phyloP scores from a whole-genome alignment of 1,140 invertebrate species.

The Drosophila elegans region DNA sequence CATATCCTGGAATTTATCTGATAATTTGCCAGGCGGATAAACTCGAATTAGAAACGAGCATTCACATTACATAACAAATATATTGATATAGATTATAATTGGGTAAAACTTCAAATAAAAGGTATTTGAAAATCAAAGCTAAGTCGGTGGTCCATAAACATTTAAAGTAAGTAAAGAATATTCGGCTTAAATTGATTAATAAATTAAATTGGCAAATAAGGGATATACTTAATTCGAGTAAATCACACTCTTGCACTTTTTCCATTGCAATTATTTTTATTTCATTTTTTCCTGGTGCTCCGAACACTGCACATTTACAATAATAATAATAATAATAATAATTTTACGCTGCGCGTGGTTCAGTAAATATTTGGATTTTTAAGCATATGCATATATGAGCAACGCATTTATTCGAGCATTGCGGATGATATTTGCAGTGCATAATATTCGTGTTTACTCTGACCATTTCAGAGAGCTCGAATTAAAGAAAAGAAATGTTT shows the following conservation, averaged over 20 bases:
- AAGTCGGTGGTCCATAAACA: no score
- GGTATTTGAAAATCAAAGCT: no score
- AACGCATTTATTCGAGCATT: constrained; percentile 49
- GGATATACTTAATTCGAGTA: neutral
- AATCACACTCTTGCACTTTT: constrained; percentile 1
- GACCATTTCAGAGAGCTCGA: neutral
- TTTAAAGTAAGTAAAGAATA: no score
- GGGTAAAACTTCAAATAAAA: no score
- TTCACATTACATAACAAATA: neutral
- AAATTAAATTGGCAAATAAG: neutral
- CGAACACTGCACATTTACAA: constrained; percentile 59
- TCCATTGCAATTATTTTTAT: constrained; percentile 50
- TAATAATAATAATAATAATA: constrained; percentile 72
- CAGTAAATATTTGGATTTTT: constrained; percentile 76
- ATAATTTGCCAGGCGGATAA: neutral
- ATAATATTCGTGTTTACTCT: constrained; percentile 13
- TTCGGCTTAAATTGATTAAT: neutral
- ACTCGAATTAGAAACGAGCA: neutral
- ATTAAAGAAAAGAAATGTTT: neutral
- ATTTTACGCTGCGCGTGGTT: constrained; percentile 61
- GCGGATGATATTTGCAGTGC: constrained; percentile 9
- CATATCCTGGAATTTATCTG: constrained; percentile 23
- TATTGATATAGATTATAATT: no score
- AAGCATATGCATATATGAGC: constrained; percentile 63
- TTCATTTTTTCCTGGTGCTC: constrained; percentile 19